Conservation (phyloP, 2,797 vertebrate genomes). For the Gymnoscopelus microlampas region DNA sequence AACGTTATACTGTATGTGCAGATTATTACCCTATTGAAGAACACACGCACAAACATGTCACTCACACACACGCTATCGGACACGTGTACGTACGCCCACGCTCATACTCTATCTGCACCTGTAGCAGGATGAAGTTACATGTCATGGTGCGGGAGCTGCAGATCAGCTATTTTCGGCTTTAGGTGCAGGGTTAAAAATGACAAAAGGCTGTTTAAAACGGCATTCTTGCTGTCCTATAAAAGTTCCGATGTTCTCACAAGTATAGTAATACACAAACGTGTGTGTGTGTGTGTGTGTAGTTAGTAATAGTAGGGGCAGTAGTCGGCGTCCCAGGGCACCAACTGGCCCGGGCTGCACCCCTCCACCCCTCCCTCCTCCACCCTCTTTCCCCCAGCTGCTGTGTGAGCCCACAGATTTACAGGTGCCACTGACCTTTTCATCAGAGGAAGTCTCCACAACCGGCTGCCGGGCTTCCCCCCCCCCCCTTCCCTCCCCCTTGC, state of each 20-base stretch:
- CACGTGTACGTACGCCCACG: not conserved
- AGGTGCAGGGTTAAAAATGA: too few relatives aligned
- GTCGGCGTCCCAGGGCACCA: constrained; percentile 50
- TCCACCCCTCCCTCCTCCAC: not conserved
- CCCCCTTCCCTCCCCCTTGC: constrained; percentile 43
- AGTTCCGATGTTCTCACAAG: too few relatives aligned
- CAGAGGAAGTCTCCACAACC: constrained; percentile 83
- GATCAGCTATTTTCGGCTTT: too few relatives aligned
- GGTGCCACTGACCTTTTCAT: constrained; percentile 87
- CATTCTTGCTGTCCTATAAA: too few relatives aligned
- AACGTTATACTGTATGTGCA: too few relatives aligned
- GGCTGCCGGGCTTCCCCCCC: constrained; percentile 65
- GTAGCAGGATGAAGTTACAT: not conserved
- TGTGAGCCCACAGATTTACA: constrained; percentile 84
- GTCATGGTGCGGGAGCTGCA: constrained; percentile 16
- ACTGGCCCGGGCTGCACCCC: constrained; percentile 58
- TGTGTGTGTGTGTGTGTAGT: too few relatives aligned
- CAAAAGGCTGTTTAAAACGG: too few relatives aligned
- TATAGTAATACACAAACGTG: too few relatives aligned
- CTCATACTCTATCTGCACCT: not conserved
- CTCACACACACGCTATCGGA: not conserved
- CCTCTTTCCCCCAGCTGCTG: constrained; percentile 77
- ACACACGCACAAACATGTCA: not conserved
- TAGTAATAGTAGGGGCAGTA: constrained; percentile 48
- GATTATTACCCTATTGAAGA: too few relatives aligned